Conservation (phyloP, 2,888 invertebrate genomes). For the Dinocampus coccinellae region DNA sequence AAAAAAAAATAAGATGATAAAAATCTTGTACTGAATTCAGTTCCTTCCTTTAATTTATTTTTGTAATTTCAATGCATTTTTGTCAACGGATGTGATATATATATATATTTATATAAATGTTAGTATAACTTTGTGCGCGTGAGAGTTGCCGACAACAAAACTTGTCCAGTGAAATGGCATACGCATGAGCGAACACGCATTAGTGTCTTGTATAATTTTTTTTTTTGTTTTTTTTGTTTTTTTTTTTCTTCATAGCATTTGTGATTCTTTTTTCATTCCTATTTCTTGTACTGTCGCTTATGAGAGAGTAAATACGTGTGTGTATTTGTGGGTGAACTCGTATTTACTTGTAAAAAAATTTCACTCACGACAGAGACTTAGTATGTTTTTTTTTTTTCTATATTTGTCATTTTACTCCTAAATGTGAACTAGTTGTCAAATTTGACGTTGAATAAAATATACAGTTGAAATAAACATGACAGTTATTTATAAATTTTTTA, state of each 20-base stretch:
- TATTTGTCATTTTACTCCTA: too few species aligned
- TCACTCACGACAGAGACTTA: background rate
- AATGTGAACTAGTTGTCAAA: too few species aligned
- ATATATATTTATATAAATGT: background rate
- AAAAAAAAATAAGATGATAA: background rate
- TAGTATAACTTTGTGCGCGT: background rate
- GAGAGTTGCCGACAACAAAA: background rate
- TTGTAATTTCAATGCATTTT: background rate
- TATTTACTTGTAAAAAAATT: background rate
- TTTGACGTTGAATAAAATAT: too few species aligned
- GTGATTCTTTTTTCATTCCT: too few species aligned
- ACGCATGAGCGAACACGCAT: constrained; percentile 15
- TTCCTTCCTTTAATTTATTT: background rate
- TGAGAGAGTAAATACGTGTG: background rate
- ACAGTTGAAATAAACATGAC: too few species aligned
- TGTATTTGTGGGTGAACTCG: background rate
- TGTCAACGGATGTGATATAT: background rate
- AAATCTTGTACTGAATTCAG: background rate
- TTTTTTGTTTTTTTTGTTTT: background rate
- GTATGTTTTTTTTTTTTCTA: too few species aligned
- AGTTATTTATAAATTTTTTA: too few species aligned
- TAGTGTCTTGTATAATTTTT: background rate
- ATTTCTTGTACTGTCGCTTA: background rate
- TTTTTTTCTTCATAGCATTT: background rate
- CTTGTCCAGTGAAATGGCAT: constrained; percentile 12